phyloP scores from a whole-genome alignment of 2,888 invertebrate genomes.

The Dendrolimus pini region DNA sequence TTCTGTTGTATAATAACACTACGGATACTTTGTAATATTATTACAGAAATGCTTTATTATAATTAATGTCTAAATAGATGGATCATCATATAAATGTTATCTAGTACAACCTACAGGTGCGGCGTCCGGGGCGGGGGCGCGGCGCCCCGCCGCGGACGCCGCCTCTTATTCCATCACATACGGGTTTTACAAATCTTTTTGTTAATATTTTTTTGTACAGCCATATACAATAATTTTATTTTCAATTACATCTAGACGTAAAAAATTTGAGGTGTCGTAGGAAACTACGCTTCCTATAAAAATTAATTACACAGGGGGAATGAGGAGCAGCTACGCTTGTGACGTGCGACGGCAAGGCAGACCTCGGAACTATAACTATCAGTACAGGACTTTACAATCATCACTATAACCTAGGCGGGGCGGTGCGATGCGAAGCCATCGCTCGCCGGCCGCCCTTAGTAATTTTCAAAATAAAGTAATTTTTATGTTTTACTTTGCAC shows the following conservation, averaged over 20 bases:
- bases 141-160: slow-evolving; percentile 44
- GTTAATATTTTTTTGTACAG: slow-evolving; percentile 75
- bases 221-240: slow-evolving; percentile 78
- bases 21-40: slow-evolving; percentile 71
- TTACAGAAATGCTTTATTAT: slow-evolving; percentile 82
- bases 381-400: slow-evolving; percentile 75
- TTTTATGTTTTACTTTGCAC: too few relatives aligned
- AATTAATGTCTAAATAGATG: slow-evolving; percentile 81
- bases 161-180: slow-evolving; percentile 68
- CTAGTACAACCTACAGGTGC: slow-evolving; percentile 72
- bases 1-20: slow-evolving; percentile 40
- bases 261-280: slow-evolving; percentile 74
- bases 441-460: too few relatives aligned
- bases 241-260: slow-evolving; percentile 76
- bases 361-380: slow-evolving; percentile 71
- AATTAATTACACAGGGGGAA: slow-evolving; percentile 73
- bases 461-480: too few relatives aligned
- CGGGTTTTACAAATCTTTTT: slow-evolving; percentile 73
- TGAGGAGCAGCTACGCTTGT: slow-evolving; percentile 72
- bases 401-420: slow-evolving; percentile 61
- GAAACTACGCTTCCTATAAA: slow-evolving; percentile 75
- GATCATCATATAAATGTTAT: slow-evolving; percentile 78
- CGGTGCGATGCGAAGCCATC: slow-evolving; percentile 1
- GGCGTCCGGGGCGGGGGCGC: slow-evolving; percentile 53
- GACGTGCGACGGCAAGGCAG: slow-evolving; percentile 71